Evolutionary conservation across 2,888 invertebrate genomes (phyloP).

Genomic region (Ceraclea dissimilis): DNA sequence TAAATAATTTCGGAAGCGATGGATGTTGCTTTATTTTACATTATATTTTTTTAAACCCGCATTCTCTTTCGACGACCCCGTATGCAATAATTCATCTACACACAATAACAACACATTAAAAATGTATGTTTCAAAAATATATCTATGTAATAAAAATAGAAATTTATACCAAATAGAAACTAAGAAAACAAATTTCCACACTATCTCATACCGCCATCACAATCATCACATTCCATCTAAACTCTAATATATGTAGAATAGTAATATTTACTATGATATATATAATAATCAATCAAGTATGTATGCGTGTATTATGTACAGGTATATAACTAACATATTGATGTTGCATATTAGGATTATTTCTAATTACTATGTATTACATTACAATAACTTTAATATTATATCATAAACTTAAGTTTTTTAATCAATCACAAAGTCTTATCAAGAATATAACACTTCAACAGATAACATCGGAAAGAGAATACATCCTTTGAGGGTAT

Average conservation of each 20-base stretch:
- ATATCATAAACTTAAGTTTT: too few relatives aligned
- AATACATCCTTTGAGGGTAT: neutral
- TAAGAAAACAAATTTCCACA: slow-evolving; percentile 2
- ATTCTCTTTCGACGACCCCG: too few relatives aligned
- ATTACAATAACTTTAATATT: too few relatives aligned
- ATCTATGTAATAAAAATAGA: slow-evolving; percentile 19
- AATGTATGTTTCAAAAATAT: slow-evolving; percentile 16
- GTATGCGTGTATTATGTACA: neutral
- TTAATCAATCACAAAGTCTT: neutral
- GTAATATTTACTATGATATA: neutral
- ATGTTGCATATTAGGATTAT: too few relatives aligned
- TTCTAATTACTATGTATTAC: too few relatives aligned
- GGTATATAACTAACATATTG: neutral
- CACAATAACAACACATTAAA: slow-evolving; percentile 1
- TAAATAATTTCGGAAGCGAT: too few relatives aligned
- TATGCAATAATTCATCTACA: too few relatives aligned
- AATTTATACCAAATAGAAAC: slow-evolving; percentile 7
- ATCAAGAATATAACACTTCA: neutral
- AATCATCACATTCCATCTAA: neutral
- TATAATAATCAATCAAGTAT: neutral
- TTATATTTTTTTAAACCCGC: too few relatives aligned
- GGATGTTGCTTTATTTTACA: too few relatives aligned
- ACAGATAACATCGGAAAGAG: neutral
- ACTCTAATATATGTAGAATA: neutral
- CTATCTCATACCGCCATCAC: neutral